Evolutionary conservation across 2,888 invertebrate species (phyloP).

Genomic region (Drosophila demipolita): DNA sequence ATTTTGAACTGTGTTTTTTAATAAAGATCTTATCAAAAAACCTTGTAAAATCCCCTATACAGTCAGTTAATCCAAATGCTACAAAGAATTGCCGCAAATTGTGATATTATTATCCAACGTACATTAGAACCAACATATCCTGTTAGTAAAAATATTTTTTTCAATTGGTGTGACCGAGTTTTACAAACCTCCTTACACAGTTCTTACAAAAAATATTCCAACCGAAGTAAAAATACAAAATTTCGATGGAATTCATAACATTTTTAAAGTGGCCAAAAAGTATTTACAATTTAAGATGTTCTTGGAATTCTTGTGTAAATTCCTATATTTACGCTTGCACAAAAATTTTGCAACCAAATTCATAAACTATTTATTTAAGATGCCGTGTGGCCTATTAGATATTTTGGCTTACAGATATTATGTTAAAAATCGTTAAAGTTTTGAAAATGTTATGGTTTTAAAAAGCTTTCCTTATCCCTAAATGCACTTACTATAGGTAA

Average conservation of each 20-base stretch:
- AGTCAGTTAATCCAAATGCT: not conserved
- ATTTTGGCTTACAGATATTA: not conserved
- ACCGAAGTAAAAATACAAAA: not conserved
- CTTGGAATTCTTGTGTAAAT: not conserved
- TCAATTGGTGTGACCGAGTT: conserved; percentile 7
- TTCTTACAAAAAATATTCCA: not conserved
- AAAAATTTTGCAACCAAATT: not conserved
- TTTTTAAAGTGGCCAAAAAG: not conserved
- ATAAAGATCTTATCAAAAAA: not conserved
- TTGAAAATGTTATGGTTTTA: not conserved
- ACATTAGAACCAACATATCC: not conserved
- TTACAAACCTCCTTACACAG: conserved; percentile 5
- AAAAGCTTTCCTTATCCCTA: not conserved
- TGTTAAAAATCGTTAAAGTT: not conserved
- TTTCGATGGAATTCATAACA: not conserved
- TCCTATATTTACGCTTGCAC: not conserved
- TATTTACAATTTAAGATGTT: not conserved
- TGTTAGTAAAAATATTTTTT: not conserved
- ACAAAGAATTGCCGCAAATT: not conserved
- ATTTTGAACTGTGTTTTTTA: conserved; percentile 16
- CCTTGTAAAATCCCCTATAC: not conserved
- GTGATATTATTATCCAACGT: not conserved
- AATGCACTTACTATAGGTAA: not conserved
- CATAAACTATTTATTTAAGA: not conserved
- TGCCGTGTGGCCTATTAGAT: not conserved